Base-by-base conservation (phyloP, 2,797 vertebrate species). In the Enteromius treurensis region DNA sequence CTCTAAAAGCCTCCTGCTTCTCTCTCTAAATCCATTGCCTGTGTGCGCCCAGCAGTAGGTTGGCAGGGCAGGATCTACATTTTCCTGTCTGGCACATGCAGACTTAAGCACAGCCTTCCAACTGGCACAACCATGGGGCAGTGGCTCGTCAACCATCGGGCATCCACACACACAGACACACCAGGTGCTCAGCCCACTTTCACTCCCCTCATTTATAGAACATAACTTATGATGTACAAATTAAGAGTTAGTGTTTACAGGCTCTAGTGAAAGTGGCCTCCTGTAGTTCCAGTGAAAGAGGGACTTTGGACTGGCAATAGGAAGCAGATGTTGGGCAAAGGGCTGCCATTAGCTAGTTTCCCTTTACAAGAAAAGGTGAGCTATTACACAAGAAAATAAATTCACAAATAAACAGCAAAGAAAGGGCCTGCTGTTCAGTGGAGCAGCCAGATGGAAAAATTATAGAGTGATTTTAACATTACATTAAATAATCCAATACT, bases 181-280 rank as follows among this genome's bases (percentile, higher is more conserved):
- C 86, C 91, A 91, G 90, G 90, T 91, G 90, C 92, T 91, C 91
- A 85, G 89, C 87, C 90, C 89, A 87, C 88, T 93, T 94, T 91
- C 90, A 92, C 88, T 85, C 87, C 90, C 83, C 87, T 87, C 69
- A 82, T 94, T 95, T 94, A 95, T 94, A 88, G 92, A 93, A 90
- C 90, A 91, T 80, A 88, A 86, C 90, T 92, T 93, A 93, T 92
- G 91, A 93, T 93, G 93, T 94, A 93, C 94, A 95, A 95, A 95
- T 96, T 95, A 95, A 94, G 92, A 89, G 92, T 92, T 92, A 90
- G 88, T 89, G 88, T 95, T 95, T 94, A 95, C 91, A 86, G 91
- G 82, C 42, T 87, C 94, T 92, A 87, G 90, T 95, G 92, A 95
- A 95, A 92, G 87, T 89, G 89, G 90, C 89, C 88, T 89, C 93